Evolutionary conservation across 37 sponge, comb jelly and placozoan species (phyloP).

Genomic region (Axinella damicornis): DNA sequence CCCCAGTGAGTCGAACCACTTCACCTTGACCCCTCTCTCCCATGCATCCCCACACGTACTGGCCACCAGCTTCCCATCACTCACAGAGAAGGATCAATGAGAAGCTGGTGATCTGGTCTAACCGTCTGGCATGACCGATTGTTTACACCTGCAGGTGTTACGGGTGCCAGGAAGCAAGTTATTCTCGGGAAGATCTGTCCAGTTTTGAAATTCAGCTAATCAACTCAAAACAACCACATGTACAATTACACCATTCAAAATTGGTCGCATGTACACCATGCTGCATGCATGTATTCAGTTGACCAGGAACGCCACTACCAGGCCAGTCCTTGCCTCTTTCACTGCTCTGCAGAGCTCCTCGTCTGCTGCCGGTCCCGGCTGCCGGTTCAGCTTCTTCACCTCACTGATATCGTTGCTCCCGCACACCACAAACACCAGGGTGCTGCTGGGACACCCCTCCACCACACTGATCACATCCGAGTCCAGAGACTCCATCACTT

Average conservation of each 20-base stretch:
- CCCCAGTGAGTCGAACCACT: constrained; percentile 36
- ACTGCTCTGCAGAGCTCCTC: constrained; percentile 29
- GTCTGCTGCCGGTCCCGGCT: neutral
- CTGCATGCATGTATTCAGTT: neutral
- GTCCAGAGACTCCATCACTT: constrained; percentile 30
- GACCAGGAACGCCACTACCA: constrained; percentile 6
- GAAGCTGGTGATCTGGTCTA: too few species aligned
- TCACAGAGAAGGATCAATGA: too few species aligned
- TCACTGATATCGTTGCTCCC: constrained; percentile 60
- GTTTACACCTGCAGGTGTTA: constrained; percentile 49
- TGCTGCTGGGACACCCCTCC: constrained; percentile 32
- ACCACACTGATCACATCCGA: constrained; percentile 2
- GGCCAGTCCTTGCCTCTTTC: constrained; percentile 48
- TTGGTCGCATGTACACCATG: too few species aligned
- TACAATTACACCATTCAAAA: too few species aligned
- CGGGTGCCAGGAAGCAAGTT: constrained; percentile 61
- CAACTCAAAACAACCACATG: neutral
- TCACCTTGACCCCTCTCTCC: too few species aligned
- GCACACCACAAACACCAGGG: constrained; percentile 47
- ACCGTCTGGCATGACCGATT: too few species aligned
- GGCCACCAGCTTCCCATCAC: too few species aligned
- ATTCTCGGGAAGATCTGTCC: constrained; percentile 75
- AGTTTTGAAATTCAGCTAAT: neutral
- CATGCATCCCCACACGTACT: too few species aligned
- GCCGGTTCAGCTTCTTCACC: constrained; percentile 34